Evolutionary conservation across 2,113 vertebrate genomes (phyloP), one percentile per base, ranked within the genome.

Genomic region (Serinus canaria): DNA sequence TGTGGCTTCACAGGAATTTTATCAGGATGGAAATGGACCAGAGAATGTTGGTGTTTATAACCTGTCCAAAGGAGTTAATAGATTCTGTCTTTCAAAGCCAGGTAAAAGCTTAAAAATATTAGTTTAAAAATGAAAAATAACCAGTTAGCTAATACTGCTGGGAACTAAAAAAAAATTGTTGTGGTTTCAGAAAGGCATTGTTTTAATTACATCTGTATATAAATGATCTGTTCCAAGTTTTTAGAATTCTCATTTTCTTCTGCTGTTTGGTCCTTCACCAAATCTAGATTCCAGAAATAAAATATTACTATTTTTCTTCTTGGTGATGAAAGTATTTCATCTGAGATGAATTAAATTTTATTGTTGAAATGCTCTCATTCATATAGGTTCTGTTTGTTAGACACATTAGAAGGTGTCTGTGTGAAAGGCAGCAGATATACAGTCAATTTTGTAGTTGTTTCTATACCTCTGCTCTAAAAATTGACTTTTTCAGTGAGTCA

Each of bases 1-100:
- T 96, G 52, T 60, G 87, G 56, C 90, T 96, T 94, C 41, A 33
- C 97, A 99, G 99, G 99, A 99, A 43, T 99, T 99, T 95, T 99
- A 99, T 96, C 99, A 99, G 96, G 99, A 99, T 94, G 99, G 99
- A 97, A 99, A 98, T 91, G 99, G 98, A 90, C 99, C 99, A 4
- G 99, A 99, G 97, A 99, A 99, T 0, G 99, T 99, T 60, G 99
- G 99, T 53, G 98, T 99, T 95, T 99, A 99, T 97, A 99, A 99
- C 89, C 97, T 99, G 50, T 99, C 99, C 28, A 99, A 99, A 97
- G 99, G 99, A 95, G 98, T 99, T 83, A 99, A 99, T 96, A 98
- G 99, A 73, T 99, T 99, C 96, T 99, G 99, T 95, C 98, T 99
- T 72, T 99, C 99, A 76, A 99, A 99, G 89, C 99, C 99, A 73